Evolutionary conservation across 2,113 vertebrate genomes (phyloP).

Genomic region (Plestiodon gilberti): DNA sequence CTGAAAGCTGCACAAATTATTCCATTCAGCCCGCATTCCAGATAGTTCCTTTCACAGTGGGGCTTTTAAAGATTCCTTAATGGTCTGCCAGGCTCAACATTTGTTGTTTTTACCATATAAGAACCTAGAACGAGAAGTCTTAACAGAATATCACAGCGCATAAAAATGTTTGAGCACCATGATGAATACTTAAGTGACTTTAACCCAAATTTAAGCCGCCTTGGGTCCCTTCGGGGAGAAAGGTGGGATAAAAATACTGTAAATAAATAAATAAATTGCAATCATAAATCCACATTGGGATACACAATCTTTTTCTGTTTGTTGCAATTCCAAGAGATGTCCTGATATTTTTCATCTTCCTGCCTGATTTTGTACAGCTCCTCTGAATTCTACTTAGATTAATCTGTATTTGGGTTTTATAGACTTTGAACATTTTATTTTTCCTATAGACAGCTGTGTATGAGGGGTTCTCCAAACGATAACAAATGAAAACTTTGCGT

Average conservation of each 20-base stretch:
- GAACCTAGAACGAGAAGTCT: no score
- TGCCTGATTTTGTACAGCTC: background rate
- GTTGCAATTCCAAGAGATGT: background rate
- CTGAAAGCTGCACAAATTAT: background rate
- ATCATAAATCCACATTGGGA: background rate
- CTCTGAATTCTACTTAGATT: background rate
- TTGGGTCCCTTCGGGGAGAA: no score
- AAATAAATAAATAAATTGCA: background rate
- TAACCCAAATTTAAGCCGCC: no score
- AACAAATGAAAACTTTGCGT: background rate
- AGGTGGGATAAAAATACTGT: no score
- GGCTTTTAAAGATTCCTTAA: no score
- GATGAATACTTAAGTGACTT: background rate
- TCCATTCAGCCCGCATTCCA: background rate
- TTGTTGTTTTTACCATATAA: no score
- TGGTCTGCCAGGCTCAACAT: no score
- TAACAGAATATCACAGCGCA: no score
- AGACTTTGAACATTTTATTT: background rate
- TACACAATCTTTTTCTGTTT: background rate
- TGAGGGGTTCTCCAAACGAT: background rate
- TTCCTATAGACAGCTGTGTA: background rate
- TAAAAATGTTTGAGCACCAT: background rate
- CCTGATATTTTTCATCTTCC: slow-evolving; percentile 4
- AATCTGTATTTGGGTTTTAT: background rate
- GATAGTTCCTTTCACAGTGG: background rate